These are phyloP conservation scores for Thymelicus acteon DNA, from an alignment of 2,888 invertebrate species.

Conservation along the genomic window DNA sequence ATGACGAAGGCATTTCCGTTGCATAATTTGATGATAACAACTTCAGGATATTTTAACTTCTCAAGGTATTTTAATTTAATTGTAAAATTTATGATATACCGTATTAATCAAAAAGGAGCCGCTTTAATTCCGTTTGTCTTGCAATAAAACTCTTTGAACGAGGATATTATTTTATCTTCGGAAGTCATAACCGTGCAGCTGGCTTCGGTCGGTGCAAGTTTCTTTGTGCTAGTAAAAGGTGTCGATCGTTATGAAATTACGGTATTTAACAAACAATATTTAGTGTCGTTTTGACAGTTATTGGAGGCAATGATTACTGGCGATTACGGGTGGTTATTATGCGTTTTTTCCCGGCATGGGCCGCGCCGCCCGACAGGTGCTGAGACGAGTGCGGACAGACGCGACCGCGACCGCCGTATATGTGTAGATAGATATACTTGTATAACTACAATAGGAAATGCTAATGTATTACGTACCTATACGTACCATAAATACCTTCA, in stretches of 20 bases:
- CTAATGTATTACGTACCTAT: conserved; percentile 1
- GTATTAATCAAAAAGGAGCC: conserved; percentile 40
- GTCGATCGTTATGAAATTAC: conserved; percentile 78
- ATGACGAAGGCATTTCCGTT: conserved; percentile 5
- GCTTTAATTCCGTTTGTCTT: conserved; percentile 42
- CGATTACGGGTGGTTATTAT: conserved; percentile 70
- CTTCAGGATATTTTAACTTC: neutral
- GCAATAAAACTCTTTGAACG: conserved; percentile 49
- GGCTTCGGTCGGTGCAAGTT: conserved; percentile 35
- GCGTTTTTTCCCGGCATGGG: conserved; percentile 61
- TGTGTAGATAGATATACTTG: too few species aligned
- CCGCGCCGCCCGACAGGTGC: conserved; percentile 36
- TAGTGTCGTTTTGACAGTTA: conserved; percentile 83
- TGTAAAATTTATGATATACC: neutral
- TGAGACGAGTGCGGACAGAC: conserved; percentile 65
- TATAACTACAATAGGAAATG: neutral
- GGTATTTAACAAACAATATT: conserved; percentile 83
- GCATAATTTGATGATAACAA: conserved; percentile 15
- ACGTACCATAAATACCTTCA: too few species aligned
- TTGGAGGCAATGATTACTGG: conserved; percentile 79
- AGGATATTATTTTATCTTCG: conserved; percentile 30
- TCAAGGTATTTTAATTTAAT: conserved; percentile 8
- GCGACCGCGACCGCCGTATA: conserved; percentile 3
- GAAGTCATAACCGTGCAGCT: conserved; percentile 46
- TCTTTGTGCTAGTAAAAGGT: conserved; percentile 61